Evolutionary conservation across 2,797 vertebrate genomes (phyloP), one percentile per base, ranked within the genome.

Genomic region (Clarias fuscus): DNA sequence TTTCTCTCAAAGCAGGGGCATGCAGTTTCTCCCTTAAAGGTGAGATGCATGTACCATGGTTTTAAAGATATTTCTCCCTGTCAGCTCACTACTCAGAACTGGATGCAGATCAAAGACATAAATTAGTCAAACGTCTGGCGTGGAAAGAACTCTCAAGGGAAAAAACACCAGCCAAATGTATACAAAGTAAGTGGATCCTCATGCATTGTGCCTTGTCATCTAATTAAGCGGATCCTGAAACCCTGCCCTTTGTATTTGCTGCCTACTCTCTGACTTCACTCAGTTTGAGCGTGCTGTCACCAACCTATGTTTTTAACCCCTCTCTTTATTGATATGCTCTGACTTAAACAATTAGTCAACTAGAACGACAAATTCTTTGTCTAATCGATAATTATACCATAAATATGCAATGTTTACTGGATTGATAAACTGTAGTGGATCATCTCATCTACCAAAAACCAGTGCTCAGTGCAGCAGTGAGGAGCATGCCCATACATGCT

Each of bases 41-140:
- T n/a, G 6, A 81, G 76, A 61, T 71, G 33, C 76, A 76, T n/a
- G 48, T 24, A 68, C 68, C 79, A 58, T 78, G 80, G 83, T 90
- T 56, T 90, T 86, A 84, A 89, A 85, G 65, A 85, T 84, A 81
- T 75, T 24, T 81, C 58, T 79, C 62, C 77, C 56, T 58, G 84
- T 61, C 86, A 88, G 80, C 75, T 87, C 87, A 81, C 88, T 83
- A 84, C 90, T 84, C 83, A 81, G 87, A 86, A 85, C 85, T 91
- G 91, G 90, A 89, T 53, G 76, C n/a, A 18, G 84, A 90, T 90
- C 87, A 92, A 91, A 91, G 89, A 86, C 67, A 33, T 88, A 88
- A 90, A 92, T 88, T 89, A 86, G 84, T 88, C 75, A 85, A 72
- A 89, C 84, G 77, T 86, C 84, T 81, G 80, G 82, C 83, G 82